Evolutionary conservation across 2,888 invertebrate species (phyloP).

Genomic region (Temnothorax ravouxi): DNA sequence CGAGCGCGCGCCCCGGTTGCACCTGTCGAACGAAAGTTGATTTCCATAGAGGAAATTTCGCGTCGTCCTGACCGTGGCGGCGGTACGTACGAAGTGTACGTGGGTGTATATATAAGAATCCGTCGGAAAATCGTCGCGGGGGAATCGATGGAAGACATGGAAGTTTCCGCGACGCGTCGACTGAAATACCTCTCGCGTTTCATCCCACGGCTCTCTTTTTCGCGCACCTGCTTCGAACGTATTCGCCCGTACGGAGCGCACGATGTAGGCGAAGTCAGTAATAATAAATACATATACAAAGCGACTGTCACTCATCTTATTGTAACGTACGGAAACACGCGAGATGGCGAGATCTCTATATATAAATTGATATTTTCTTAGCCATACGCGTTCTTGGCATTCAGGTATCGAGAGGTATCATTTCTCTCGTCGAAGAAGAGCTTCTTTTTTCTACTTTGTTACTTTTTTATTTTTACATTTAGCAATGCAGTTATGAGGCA

Average conservation of each 20-base stretch:
- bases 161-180: slow-evolving; percentile 50
- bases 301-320: slow-evolving; percentile 24
- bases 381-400: neutral
- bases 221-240: slow-evolving; percentile 18
- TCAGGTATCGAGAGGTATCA: neutral
- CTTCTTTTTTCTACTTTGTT: neutral
- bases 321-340: neutral
- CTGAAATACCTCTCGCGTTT: slow-evolving; percentile 40
- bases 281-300: slow-evolving; percentile 37
- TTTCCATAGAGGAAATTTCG: slow-evolving; percentile 73
- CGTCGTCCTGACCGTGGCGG: slow-evolving; percentile 53
- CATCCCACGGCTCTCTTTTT: slow-evolving; percentile 30
- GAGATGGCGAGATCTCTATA: neutral
- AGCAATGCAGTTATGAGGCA: neutral
- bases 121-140: slow-evolving; percentile 54
- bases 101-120: slow-evolving; percentile 54
- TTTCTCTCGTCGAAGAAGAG: neutral
- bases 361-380: slow-evolving; percentile 25
- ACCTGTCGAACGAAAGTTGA: slow-evolving; percentile 70
- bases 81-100: slow-evolving; percentile 60
- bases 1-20: slow-evolving; percentile 50
- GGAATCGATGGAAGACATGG: slow-evolving; percentile 63
- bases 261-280: slow-evolving; percentile 12
- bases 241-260: neutral
- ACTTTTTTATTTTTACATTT: neutral